Percentiles rank a stretch among this genome's conserved stretches.
Conservation (phyloP, 2,113 vertebrate species). For the Meriones unguiculatus region DNA sequence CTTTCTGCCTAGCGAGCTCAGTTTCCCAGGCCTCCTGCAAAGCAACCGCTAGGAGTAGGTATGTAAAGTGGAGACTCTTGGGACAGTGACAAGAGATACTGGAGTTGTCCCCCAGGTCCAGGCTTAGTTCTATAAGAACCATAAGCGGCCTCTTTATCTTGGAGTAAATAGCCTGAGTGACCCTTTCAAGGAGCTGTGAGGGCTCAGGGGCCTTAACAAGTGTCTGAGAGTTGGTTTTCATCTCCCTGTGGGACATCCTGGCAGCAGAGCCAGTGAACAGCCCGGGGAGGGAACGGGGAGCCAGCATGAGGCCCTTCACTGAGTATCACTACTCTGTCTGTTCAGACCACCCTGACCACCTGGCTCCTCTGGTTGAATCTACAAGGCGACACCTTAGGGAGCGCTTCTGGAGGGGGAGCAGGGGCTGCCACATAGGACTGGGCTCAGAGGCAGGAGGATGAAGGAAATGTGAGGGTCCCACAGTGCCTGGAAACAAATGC, state of each 20-base stretch:
- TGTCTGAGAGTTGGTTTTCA: background rate
- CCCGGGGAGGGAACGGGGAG: no score
- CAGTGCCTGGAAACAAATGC: background rate
- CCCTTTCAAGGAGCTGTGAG: background rate
- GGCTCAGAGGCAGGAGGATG: background rate
- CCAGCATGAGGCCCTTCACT: background rate
- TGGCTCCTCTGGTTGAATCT: background rate
- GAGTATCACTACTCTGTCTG: background rate
- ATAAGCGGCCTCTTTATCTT: background rate
- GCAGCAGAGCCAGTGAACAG: background rate
- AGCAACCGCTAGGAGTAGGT: background rate
- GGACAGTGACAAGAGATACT: background rate
- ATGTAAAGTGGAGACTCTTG: background rate
- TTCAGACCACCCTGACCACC: conserved; percentile 19
- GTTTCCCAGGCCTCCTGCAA: no score
- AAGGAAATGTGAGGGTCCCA: background rate
- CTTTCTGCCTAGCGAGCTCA: background rate
- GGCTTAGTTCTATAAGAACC: background rate
- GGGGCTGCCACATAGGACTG: background rate
- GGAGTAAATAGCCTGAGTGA: background rate
- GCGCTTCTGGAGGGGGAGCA: background rate
- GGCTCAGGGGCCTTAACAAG: background rate
- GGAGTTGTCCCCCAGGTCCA: background rate
- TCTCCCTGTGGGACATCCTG: background rate
- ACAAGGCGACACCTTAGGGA: background rate